phyloP scores from a whole-genome alignment of 2,888 invertebrate species.

The Leptopilina myrica region DNA sequence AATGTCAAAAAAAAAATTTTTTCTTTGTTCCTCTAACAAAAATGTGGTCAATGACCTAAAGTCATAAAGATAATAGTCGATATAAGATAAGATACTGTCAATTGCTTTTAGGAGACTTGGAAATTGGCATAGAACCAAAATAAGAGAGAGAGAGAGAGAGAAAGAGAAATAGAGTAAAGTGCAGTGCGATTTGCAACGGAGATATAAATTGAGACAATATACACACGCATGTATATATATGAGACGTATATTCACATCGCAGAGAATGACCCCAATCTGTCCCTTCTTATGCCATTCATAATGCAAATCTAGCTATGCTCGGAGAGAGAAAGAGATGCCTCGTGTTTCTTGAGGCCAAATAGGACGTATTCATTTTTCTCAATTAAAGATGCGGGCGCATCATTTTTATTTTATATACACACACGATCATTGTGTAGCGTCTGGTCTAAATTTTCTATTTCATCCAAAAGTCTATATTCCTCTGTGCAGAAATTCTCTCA shows the following conservation, averaged over 20 bases:
- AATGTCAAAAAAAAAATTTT: not conserved
- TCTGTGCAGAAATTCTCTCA: too few species aligned
- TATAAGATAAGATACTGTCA: slow-evolving; percentile 20
- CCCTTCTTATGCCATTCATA: slow-evolving; percentile 15
- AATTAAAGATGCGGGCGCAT: slow-evolving; percentile 1
- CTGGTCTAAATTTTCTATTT: too few species aligned
- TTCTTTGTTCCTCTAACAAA: not conserved
- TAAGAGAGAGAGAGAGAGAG: not conserved
- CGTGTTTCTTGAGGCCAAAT: not conserved
- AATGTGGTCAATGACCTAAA: not conserved
- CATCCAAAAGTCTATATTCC: too few species aligned
- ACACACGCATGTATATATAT: not conserved
- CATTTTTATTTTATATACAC: not conserved
- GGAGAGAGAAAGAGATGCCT: too few species aligned
- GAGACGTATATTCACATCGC: not conserved
- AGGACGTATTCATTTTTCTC: slow-evolving; percentile 16
- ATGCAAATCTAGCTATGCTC: not conserved
- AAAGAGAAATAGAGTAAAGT: not conserved
- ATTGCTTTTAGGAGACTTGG: slow-evolving; percentile 7
- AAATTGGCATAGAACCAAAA: slow-evolving; percentile 9
- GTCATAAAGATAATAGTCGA: not conserved
- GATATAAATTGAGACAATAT: slow-evolving; percentile 32
- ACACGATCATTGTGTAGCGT: too few species aligned
- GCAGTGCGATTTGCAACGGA: slow-evolving; percentile 10
- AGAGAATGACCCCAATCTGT: slow-evolving; percentile 22